A percentile compares a stretch with the other conserved stretches of the same genome.
Evolutionary conservation across 2,888 invertebrate genomes (phyloP).

Genomic region (Pollenia angustigena): DNA sequence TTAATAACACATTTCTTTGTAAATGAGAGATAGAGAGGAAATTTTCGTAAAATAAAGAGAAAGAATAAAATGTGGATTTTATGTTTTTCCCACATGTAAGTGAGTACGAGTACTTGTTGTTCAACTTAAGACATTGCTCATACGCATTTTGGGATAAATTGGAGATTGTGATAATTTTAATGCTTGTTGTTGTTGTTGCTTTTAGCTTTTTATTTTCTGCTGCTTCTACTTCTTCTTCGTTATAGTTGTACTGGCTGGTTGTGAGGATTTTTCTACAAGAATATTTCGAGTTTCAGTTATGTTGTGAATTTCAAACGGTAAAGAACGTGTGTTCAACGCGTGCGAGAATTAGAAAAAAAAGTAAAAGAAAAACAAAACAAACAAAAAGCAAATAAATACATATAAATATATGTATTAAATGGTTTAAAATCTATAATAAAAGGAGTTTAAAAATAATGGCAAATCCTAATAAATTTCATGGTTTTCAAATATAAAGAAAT

Average conservation of each 20-base stretch:
- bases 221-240: constrained; percentile 8
- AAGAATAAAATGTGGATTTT: constrained; percentile 58
- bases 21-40: constrained; percentile 13
- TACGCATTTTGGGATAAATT: constrained; percentile 72
- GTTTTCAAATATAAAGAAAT: neutral
- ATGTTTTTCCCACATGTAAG: constrained; percentile 28
- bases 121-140: constrained; percentile 50
- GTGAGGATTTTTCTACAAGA: constrained; percentile 69
- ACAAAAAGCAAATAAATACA: constrained; percentile 14
- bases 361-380: constrained; percentile 24
- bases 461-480: neutral
- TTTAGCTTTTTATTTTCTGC: constrained; percentile 16
- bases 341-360: constrained; percentile 56
- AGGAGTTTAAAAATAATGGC: neutral
- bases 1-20: neutral
- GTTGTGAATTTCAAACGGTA: constrained; percentile 71
- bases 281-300: constrained; percentile 72
- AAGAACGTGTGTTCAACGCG: constrained; percentile 70
- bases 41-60: neutral
- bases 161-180: constrained; percentile 65
- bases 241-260: constrained; percentile 36
- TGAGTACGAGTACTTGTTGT: neutral
- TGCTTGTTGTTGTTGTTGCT: constrained; percentile 43
- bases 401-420: constrained; percentile 17
- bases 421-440: constrained; percentile 32